These are phyloP conservation scores for Otus sunia DNA, from an alignment of 2,113 vertebrate genomes.

Conservation along the genomic window DNA sequence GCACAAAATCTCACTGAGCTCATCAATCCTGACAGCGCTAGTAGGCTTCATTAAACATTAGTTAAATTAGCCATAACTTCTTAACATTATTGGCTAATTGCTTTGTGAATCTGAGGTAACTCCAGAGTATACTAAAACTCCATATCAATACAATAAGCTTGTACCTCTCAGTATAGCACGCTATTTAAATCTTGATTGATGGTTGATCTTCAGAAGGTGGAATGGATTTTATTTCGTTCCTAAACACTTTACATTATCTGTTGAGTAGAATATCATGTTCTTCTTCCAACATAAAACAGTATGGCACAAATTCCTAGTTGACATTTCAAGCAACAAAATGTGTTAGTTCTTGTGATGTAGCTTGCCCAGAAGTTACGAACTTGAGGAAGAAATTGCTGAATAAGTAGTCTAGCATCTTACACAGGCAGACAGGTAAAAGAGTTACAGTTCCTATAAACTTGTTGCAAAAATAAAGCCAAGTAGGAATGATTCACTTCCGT, in stretches of 20 bases:
- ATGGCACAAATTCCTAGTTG: background rate
- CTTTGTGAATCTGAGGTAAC: conserved; percentile 66
- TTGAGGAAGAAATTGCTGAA: background rate
- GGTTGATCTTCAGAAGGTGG: background rate
- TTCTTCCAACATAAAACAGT: background rate
- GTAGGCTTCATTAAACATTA: conserved; percentile 72
- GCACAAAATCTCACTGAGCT: conserved; percentile 59
- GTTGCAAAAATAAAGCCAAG: background rate
- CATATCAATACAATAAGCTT: conserved; percentile 28
- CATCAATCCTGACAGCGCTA: conserved; percentile 71
- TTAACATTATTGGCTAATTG: conserved; percentile 77
- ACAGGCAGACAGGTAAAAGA: background rate
- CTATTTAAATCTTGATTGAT: conserved; percentile 26
- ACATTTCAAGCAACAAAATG: background rate
- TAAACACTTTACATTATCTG: background rate
- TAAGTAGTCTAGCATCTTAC: background rate
- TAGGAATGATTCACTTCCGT: background rate
- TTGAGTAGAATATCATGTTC: background rate
- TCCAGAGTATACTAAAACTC: conserved; percentile 67
- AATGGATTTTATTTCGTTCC: background rate
- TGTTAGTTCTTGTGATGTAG: background rate
- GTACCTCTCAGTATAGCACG: background rate
- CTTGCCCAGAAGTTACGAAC: background rate
- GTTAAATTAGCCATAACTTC: conserved; percentile 79
- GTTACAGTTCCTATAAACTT: background rate